phyloP scores from a whole-genome alignment of 2,888 invertebrate species.

The Fragum sueziense region DNA sequence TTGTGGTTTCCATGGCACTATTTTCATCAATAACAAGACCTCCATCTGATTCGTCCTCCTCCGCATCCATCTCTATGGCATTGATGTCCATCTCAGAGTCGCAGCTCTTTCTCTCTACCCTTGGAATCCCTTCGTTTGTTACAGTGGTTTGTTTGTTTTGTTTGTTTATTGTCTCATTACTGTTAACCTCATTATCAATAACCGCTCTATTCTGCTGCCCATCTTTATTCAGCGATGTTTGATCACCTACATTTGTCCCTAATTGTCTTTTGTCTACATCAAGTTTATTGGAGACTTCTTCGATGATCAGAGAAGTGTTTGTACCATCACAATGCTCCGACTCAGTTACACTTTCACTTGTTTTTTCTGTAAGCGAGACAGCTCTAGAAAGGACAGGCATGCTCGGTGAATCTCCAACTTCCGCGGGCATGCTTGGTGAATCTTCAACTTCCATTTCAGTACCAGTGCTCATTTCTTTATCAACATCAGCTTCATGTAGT shows the following conservation, averaged over 20 bases:
- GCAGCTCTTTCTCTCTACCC: too few species aligned
- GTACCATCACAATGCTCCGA: not conserved
- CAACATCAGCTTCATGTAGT: not conserved
- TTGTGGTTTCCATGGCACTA: not conserved
- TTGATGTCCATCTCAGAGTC: conserved; percentile 11
- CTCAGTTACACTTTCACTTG: not conserved
- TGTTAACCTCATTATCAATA: not conserved
- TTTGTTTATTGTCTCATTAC: too few species aligned
- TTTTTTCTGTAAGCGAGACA: conserved; percentile 14
- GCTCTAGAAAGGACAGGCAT: conserved; percentile 23
- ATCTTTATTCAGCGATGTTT: not conserved
- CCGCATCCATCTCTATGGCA: conserved; percentile 10
- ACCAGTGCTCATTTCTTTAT: not conserved
- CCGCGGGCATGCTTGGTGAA: conserved; percentile 14
- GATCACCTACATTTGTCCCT: not conserved
- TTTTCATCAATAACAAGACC: conserved; percentile 57
- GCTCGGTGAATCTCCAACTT: not conserved
- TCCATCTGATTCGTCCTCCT: conserved; percentile 51
- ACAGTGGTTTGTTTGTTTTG: too few species aligned
- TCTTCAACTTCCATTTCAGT: not conserved
- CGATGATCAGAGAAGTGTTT: not conserved
- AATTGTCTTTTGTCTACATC: too few species aligned
- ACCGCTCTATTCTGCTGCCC: not conserved
- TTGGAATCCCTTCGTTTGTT: too few species aligned
- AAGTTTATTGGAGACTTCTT: not conserved